These are phyloP conservation scores for Fratercula arctica DNA, from an alignment of 2,797 vertebrate genomes.

Conservation along the genomic window DNA sequence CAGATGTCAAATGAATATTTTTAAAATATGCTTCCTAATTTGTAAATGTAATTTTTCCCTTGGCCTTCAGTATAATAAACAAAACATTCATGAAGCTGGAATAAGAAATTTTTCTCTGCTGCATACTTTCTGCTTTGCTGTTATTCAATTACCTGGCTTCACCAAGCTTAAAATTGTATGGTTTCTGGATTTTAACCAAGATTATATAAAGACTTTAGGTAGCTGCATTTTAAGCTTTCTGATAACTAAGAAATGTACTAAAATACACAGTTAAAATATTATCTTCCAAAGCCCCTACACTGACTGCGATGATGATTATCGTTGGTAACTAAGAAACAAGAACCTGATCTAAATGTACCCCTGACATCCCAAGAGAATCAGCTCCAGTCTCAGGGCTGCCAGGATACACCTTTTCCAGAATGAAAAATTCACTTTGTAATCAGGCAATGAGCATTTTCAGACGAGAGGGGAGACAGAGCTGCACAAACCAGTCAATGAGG, in stretches of 20 bases:
- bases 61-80: neutral
- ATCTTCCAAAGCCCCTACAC: neutral
- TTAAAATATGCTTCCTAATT: conserved; percentile 1
- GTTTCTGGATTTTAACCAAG: neutral
- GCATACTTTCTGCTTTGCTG: neutral
- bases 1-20: conserved; percentile 47
- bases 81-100: neutral
- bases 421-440: neutral
- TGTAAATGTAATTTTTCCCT: conserved; percentile 13
- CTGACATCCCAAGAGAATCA: neutral
- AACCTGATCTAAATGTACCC: neutral
- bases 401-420: neutral
- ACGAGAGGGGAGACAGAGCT: neutral
- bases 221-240: neutral
- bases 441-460: neutral
- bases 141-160: neutral
- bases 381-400: neutral
- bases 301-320: neutral
- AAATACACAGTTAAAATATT: neutral
- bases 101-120: neutral
- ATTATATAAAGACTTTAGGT: neutral
- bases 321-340: neutral
- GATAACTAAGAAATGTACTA: neutral
- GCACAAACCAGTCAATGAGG: neutral
- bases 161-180: neutral